Evolutionary conservation across 2,888 invertebrate species (phyloP).

Genomic region (Salpingus planirostris): DNA sequence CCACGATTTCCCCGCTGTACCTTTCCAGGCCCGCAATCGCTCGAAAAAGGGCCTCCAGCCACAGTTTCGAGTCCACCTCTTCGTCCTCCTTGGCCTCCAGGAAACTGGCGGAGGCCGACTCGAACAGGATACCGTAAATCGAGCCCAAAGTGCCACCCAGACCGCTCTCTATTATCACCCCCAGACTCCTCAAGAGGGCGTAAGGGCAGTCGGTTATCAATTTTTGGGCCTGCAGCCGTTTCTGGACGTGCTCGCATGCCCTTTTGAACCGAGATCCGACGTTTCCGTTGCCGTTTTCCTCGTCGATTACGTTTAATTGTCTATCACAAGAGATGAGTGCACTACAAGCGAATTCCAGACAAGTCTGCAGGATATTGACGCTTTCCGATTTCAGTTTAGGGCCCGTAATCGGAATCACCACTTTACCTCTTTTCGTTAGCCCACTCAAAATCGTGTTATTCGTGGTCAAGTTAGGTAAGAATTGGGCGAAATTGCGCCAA

Average conservation of each 20-base stretch:
- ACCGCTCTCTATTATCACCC: constrained; percentile 55
- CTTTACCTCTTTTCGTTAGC: constrained; percentile 3
- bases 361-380: constrained; percentile 29
- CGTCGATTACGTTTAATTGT: constrained; percentile 58
- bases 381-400: constrained; percentile 28
- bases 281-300: constrained; percentile 50
- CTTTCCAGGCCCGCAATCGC: not conserved
- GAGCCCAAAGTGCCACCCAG: constrained; percentile 78
- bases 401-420: constrained; percentile 25
- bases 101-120: constrained; percentile 51
- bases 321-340: constrained; percentile 52
- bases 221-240: constrained; percentile 22
- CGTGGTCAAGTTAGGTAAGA: constrained; percentile 4
- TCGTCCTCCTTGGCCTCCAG: constrained; percentile 30
- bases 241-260: constrained; percentile 30
- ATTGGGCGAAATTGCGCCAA: constrained; percentile 10
- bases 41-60: constrained; percentile 3
- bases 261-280: constrained; percentile 48
- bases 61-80: constrained; percentile 17
- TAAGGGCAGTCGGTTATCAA: constrained; percentile 28
- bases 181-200: constrained; percentile 35
- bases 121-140: constrained; percentile 66
- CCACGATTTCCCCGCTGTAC: constrained; percentile 18
- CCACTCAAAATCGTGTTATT: constrained; percentile 3
- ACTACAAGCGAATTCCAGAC: constrained; percentile 42